Base-by-base conservation (phyloP, 2,797 vertebrate species). In the Antennarius maculatus region DNA sequence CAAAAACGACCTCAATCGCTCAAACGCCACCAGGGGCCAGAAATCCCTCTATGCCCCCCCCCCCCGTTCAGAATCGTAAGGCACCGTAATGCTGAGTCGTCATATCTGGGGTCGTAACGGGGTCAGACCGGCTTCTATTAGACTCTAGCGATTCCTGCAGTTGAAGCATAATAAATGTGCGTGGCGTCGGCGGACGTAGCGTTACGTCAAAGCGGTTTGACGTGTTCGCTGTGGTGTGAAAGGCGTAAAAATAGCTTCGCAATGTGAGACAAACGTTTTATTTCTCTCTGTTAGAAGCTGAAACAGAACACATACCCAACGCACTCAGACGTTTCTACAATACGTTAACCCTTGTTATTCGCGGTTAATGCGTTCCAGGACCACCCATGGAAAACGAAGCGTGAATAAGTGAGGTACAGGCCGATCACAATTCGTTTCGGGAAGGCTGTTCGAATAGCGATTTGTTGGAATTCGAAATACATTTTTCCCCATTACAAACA, bases 21-120 rank as follows among this genome's bases (percentile, higher is more conserved):
- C 89, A 84, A 85, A 83, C 84, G 85, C 82, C 73, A 75, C 76
- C 68, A 76, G 74, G 74, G 75, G 70, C 83, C 83, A 80, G 68
- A 83, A 85, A 87, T 75, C 77, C 82, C 86, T 90, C 79, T 71
- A 79, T 90, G 84, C 81, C 86, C 80, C 77, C 31, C 31, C 31
- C 31, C 31, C 72, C 80, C 77, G 80, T 85, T 89, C 81, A 87
- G 76, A 69, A 76, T 81, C 23, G 72, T 82, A 81, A 84, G 76
- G 23, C 85, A 81, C 81, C 68, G 60, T 61, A 75, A 75, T 86
- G 84, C 86, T 90, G 82, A 88, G 85, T 84, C 66, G 80, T 68
- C 83, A 81, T 82, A 90, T 87, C 78, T 70, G 41, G 76, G 86
- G 88, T 89, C 79, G 78, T 51, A 64, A 72, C 54, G 13, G 79